Evolutionary conservation across 2,113 vertebrate species (phyloP), one percentile per base, ranked within the genome.

Genomic region (Oryzias javanicus): DNA sequence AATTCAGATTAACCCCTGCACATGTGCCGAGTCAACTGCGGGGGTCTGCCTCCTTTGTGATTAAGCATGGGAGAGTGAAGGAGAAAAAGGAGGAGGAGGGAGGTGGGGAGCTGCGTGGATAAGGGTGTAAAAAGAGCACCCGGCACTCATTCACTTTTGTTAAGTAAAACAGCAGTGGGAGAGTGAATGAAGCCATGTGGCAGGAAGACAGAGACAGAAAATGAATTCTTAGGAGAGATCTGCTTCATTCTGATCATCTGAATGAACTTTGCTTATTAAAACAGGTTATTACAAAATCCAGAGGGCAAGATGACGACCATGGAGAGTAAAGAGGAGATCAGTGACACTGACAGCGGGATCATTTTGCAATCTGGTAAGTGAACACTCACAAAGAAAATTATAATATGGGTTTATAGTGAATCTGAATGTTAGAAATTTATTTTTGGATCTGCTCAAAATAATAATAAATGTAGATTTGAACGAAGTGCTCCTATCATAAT

Each of bases 311-410:
- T 86, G 77, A 88, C 82, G 0, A 56, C 81, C 77, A 91, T 93
- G 74, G 93, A 93, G 74, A 90, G 81, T 60, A 95, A 94, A 88
- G 94, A 94, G 75, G 94, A 95, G 78, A 90, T 91, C 87, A 96
- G 94, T 49, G 93, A 95, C 85, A 91, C 91, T 0, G 94, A 96
- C 88, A 96, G 94, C 1, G 94, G 94, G 67, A 92, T 96, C 74
- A 94, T 95, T 58, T 64, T 96, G 56, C 93, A 95, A 78, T 95
- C 93, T 54, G 94, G 94, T 95, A 89, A 91, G 91, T 67, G 62
- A 5, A 25, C 20, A 1, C 2, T 4, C 1, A 52, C 49, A 46
- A 56, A n/a, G n/a, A 55, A 25, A 40, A 25, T 15, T 14, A 25
- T 25, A 25, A 25, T 25, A 25, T 5, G 25, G 25, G 25, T 25